Evolutionary conservation across 2,797 vertebrate genomes (phyloP), one percentile per base, ranked within the genome.

Genomic region (Takifugu rubripes): DNA sequence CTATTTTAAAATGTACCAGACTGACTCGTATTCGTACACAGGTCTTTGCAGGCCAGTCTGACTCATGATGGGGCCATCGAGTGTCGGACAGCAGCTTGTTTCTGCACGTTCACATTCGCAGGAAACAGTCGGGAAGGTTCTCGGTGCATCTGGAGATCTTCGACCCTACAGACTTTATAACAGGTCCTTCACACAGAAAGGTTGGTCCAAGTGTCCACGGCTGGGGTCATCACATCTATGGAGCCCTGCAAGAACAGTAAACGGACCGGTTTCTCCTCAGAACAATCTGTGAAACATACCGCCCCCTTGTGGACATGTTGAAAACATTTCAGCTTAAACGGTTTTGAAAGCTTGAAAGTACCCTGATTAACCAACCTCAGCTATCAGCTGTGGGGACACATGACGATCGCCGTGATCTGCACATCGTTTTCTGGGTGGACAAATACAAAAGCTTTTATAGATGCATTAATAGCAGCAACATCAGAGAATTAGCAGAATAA

Each of bases 161-260:
- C 50, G 58, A 61, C 25, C 43, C 50, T 54, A 56, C 9, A 15
- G 27, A 61, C 48, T 55, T 29, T 57, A 70, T 59, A 72, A 52
- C 9, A 25, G 68, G 56, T 74, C 3, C 62, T 76, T 67, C 68
- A 74, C 54, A 85, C 64, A 77, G 61, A 84, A 86, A 84, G 78
- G 75, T 93, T 93, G 91, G 91, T 93, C 93, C 93, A 68, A 86
- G 78, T 81, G 82, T 84, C 78, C 84, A 68, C 88, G 82, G 86
- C 85, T 86, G 79, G 78, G 72, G 84, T 90, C 84, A 72, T 81
- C 73, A 60, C 73, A 71, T 81, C 76, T 64, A 12, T 51, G 29
- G 60, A 47, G 55, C 45, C 78, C 77, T 78, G 44, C 16, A 46
- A 49, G 48, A 77, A 31, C 49, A 49, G 5, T 36, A 10, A 42